A percentile compares a stretch with the other conserved stretches of the same genome.
Conservation (phyloP, 2,888 invertebrate species). For the Xestia c-nigrum region DNA sequence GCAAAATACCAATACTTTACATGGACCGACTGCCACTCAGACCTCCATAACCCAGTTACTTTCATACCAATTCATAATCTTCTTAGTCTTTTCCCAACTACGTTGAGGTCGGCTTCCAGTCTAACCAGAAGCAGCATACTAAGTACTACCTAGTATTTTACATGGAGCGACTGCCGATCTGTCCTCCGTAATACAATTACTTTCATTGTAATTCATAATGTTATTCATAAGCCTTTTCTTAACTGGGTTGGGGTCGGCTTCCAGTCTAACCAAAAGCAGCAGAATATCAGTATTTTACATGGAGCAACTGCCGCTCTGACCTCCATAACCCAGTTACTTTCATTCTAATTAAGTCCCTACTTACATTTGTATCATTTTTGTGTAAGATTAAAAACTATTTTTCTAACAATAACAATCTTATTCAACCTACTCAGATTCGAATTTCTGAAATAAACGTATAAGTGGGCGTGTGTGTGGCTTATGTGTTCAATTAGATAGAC, state of each 20-base stretch:
- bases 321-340: too few relatives aligned
- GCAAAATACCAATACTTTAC: too few relatives aligned
- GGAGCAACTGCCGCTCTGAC: too few relatives aligned
- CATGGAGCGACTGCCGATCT: neutral
- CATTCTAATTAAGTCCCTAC: neutral
- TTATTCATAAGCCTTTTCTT: neutral
- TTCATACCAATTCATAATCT: neutral
- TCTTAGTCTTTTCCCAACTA: too few relatives aligned
- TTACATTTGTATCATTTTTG: neutral
- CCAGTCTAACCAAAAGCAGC: neutral
- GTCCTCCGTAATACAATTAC: too few relatives aligned
- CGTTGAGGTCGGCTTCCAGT: too few relatives aligned
- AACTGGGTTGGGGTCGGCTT: neutral
- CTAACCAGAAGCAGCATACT: too few relatives aligned
- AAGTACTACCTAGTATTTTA: neutral
- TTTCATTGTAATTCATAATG: neutral
- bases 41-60: neutral
- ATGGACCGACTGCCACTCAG: too few relatives aligned
- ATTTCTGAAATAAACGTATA: neutral
- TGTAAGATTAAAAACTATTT: neutral
- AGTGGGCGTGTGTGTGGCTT: neutral
- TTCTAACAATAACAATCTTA: neutral
- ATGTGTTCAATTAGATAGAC: neutral
- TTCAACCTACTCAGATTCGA: neutral
- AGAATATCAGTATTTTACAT: too few relatives aligned